Evolutionary conservation across 2,888 invertebrate genomes (phyloP).

Genomic region (Chloroclystis v-ata): DNA sequence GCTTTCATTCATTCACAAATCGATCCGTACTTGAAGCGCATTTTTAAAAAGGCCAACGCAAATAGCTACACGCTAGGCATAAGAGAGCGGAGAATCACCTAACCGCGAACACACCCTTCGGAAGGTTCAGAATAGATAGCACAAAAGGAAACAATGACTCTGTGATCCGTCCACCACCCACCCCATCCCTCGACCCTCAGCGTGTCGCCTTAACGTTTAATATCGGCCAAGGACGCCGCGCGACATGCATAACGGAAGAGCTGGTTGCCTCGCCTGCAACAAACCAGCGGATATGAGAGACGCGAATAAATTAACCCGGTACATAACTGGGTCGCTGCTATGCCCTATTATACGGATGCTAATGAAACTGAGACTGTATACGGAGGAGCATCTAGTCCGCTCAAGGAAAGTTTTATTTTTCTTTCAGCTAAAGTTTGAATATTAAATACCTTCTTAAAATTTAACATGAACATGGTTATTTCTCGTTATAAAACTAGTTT

Average conservation of each 20-base stretch:
- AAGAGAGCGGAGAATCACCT: constrained; percentile 21
- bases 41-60: constrained; percentile 13
- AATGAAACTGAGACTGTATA: constrained; percentile 7
- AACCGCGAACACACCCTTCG: constrained; percentile 34
- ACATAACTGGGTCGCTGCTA: constrained; percentile 38
- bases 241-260: constrained; percentile 42
- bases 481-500: too few relatives aligned
- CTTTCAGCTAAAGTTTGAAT: too few relatives aligned
- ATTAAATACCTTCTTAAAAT: too few relatives aligned
- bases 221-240: constrained; percentile 64
- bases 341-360: constrained; percentile 15
- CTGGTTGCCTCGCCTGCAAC: constrained; percentile 33
- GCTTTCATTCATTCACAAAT: constrained; percentile 8
- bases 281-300: constrained; percentile 34
- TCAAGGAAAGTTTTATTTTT: too few relatives aligned
- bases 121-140: constrained; percentile 39
- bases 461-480: too few relatives aligned
- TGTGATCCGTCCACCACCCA: constrained; percentile 45
- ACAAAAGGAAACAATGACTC: constrained; percentile 58
- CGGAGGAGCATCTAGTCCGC: too few relatives aligned
- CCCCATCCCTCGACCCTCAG: constrained; percentile 37
- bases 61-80: constrained; percentile 13
- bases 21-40: constrained; percentile 1
- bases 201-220: constrained; percentile 60
- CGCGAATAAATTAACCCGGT: constrained; percentile 39